phyloP scores from a whole-genome alignment of 2,113 vertebrate genomes.

The Rhinichthys klamathensis region DNA sequence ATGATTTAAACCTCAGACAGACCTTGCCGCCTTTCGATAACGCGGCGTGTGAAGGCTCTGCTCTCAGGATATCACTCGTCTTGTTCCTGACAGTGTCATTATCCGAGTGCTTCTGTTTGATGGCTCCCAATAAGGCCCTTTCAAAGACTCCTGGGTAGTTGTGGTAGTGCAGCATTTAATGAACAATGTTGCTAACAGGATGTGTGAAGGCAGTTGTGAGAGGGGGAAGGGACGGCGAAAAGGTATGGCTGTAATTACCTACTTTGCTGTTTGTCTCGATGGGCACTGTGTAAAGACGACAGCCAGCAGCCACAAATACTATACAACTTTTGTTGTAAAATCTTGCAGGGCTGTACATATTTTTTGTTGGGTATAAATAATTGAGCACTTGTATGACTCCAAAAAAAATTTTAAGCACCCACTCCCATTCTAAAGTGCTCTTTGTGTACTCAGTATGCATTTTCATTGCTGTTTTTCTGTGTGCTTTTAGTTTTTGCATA shows the following conservation, averaged over 20 bases:
- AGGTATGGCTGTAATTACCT: constrained; percentile 64
- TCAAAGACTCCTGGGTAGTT: constrained; percentile 78
- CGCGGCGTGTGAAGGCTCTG: constrained; percentile 68
- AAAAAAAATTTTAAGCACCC: constrained; percentile 40
- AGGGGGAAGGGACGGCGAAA: constrained; percentile 53
- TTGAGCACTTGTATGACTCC: constrained; percentile 48
- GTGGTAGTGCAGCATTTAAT: constrained; percentile 79
- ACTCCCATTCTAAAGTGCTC: constrained; percentile 39
- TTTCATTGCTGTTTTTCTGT: constrained; percentile 14
- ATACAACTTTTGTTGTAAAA: constrained; percentile 49
- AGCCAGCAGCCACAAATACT: constrained; percentile 53
- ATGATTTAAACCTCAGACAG: constrained; percentile 52
- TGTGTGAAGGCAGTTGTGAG: constrained; percentile 58
- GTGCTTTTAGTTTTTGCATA: constrained; percentile 2
- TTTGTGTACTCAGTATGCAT: constrained; percentile 39
- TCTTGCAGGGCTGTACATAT: constrained; percentile 53
- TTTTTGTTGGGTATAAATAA: constrained; percentile 57
- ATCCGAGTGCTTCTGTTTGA: constrained; percentile 77
- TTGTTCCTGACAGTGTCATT: constrained; percentile 83
- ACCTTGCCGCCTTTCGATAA: constrained; percentile 35
- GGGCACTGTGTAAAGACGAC: constrained; percentile 55
- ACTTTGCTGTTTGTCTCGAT: constrained; percentile 52
- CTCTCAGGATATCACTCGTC: constrained; percentile 78
- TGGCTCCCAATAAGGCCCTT: constrained; percentile 81
- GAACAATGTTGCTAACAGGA: constrained; percentile 65